Evolutionary conservation across 2,888 invertebrate species (phyloP), one percentile per base, ranked within the genome.

Genomic region (Drosophila flavopinicola): DNA sequence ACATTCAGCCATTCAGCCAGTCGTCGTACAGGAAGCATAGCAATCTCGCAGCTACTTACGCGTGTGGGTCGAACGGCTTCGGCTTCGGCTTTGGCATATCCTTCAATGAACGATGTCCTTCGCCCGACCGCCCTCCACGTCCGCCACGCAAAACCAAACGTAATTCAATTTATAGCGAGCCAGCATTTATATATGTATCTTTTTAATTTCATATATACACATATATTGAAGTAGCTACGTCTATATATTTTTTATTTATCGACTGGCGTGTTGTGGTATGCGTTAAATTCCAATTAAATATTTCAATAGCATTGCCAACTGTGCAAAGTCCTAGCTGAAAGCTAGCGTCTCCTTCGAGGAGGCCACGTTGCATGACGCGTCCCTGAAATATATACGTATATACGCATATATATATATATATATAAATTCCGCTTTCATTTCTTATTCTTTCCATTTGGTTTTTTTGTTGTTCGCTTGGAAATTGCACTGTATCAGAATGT

Each of bases 261-360:
- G 86, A 77, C 86, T 83, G 48, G 60, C 41, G 41, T 47, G 58
- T 57, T 73, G 68, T 77, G 85, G 71, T 78, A 85, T 78, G 74
- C 87, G 83, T 83, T 83, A 83, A 83, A 83, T 83, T 83, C 78
- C 83, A 83, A 83, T 83, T 87, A 83, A 85, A 83, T 83, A 87
- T 87, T 87, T 87, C 83, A 85, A 85, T 87, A 66, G 82, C 78
- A 67, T 64, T 64, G 56, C 57, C 44, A 63, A 56, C 49, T 37
- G 33, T 41, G 39, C 48, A 45, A 39, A n/a, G 20, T 25, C 15
- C 6, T 32, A 24, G 53, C 39, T 13, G 7, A n/a, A n/a, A 38
- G 38, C 38, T 11, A n/a, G 10, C 11, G 29, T 29, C 9, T 48
- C 37, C 48, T 39, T 15, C 56, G 6, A 47, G 56, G 32, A 38